Evolutionary conservation across 1,140 invertebrate species (phyloP).

Genomic region (Cherax quadricarinatus): DNA sequence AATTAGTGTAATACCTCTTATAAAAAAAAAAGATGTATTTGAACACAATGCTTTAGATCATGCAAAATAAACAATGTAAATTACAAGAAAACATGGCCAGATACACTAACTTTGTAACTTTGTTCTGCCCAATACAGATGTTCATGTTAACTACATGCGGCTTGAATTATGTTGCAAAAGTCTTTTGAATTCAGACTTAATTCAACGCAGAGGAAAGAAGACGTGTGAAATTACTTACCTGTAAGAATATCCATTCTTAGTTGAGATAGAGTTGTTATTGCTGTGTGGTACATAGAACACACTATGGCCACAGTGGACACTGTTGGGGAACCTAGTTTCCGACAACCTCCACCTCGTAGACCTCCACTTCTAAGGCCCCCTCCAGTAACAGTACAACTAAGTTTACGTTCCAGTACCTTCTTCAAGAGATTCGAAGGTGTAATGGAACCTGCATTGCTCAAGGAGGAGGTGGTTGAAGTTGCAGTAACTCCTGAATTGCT

Average conservation of each 20-base stretch:
- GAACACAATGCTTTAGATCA: too few species aligned
- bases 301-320: conserved; percentile 88
- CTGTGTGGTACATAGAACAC: conserved; percentile 94
- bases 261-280: conserved; percentile 92
- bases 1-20: too few species aligned
- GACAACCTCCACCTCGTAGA: conserved; percentile 72
- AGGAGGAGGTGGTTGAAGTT: conserved; percentile 18
- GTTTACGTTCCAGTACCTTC: conserved; percentile 56
- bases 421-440: conserved; percentile 51
- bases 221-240: conserved; percentile 79
- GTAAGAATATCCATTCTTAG: conserved; percentile 96
- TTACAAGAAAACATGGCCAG: too few species aligned
- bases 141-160: too few species aligned
- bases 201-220: too few species aligned
- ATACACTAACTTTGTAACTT: too few species aligned
- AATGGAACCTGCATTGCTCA: conserved; percentile 24
- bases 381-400: conserved; percentile 10
- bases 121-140: too few species aligned
- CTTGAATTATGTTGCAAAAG: too few species aligned
- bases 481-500: background rate
- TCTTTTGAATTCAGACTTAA: too few species aligned
- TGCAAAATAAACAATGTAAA: too few species aligned
- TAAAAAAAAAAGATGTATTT: too few species aligned
- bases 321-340: conserved; percentile 87
- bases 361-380: conserved; percentile 24